Evolutionary conservation across 2,113 vertebrate species (phyloP).

Genomic region (Pelusios castaneus): DNA sequence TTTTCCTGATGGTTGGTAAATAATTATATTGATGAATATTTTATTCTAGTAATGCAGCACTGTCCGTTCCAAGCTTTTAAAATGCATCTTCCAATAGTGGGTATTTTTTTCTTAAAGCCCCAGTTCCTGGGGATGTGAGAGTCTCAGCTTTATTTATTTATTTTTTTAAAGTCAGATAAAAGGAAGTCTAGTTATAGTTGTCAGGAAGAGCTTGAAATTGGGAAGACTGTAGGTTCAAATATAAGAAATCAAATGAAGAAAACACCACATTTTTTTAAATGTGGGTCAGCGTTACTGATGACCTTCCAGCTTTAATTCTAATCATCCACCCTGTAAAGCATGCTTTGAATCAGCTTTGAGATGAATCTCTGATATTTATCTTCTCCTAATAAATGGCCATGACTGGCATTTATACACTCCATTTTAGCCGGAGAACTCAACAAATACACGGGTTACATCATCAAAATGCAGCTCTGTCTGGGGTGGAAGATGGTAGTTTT

Average conservation of each 20-base stretch:
- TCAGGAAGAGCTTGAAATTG: slow-evolving; percentile 15
- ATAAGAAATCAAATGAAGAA: slow-evolving; percentile 31
- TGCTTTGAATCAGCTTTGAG: neutral
- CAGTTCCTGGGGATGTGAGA: neutral
- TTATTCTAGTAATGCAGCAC: neutral
- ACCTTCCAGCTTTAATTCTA: neutral
- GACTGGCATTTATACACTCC: neutral
- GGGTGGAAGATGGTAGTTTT: neutral
- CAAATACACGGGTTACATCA: neutral
- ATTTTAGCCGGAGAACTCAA: neutral
- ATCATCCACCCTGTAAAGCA: neutral
- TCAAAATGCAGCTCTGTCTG: neutral
- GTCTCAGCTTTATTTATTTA: slow-evolving; percentile 14
- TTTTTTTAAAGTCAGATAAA: neutral
- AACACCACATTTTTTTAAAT: neutral
- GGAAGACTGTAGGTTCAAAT: slow-evolving; percentile 1
- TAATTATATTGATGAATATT: neutral
- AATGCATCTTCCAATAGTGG: neutral
- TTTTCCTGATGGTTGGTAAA: neutral
- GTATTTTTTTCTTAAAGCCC: neutral
- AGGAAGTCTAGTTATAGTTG: slow-evolving; percentile 27
- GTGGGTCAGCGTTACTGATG: neutral
- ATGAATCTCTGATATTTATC: neutral
- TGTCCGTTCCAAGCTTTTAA: neutral
- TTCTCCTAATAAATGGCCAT: neutral